A percentile compares a stretch with the other conserved stretches of the same genome.
phyloP scores from a whole-genome alignment of 2,113 vertebrate genomes.

The Stomatorhinus ivindoensis region DNA sequence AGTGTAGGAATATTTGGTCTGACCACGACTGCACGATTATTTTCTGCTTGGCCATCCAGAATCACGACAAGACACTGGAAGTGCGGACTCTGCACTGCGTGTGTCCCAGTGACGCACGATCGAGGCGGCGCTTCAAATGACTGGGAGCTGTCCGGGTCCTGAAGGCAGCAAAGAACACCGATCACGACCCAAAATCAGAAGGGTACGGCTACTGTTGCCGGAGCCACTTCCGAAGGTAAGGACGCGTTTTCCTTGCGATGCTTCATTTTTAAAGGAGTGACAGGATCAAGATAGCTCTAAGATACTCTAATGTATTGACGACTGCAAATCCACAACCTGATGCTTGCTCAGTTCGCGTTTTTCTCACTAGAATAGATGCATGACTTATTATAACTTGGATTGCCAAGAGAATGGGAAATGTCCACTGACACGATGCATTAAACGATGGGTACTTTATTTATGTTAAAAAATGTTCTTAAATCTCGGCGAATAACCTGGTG shows the following conservation, averaged over 20 bases:
- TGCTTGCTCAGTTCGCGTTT: background rate
- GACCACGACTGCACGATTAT: background rate
- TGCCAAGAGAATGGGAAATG: background rate
- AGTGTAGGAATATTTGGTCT: background rate
- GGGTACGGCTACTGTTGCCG: slow-evolving; percentile 43
- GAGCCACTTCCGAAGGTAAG: slow-evolving; percentile 66
- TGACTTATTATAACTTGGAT: background rate
- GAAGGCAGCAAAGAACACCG: slow-evolving; percentile 46
- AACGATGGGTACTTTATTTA: background rate
- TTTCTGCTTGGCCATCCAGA: slow-evolving; percentile 23
- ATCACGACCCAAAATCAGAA: slow-evolving; percentile 42
- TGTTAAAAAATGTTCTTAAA: background rate
- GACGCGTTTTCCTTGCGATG: background rate
- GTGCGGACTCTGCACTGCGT: slow-evolving; percentile 47
- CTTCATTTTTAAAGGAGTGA: background rate
- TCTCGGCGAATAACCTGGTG: background rate
- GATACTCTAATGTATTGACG: background rate
- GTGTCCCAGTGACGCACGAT: slow-evolving; percentile 56
- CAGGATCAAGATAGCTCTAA: background rate
- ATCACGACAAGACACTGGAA: slow-evolving; percentile 45
- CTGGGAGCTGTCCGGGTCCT: slow-evolving; percentile 70
- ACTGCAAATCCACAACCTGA: background rate
- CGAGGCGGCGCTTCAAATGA: slow-evolving; percentile 67
- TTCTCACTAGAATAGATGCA: background rate
- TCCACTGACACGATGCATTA: background rate